phyloP scores from a whole-genome alignment of 2,888 invertebrate genomes.

The Phortica magna region DNA sequence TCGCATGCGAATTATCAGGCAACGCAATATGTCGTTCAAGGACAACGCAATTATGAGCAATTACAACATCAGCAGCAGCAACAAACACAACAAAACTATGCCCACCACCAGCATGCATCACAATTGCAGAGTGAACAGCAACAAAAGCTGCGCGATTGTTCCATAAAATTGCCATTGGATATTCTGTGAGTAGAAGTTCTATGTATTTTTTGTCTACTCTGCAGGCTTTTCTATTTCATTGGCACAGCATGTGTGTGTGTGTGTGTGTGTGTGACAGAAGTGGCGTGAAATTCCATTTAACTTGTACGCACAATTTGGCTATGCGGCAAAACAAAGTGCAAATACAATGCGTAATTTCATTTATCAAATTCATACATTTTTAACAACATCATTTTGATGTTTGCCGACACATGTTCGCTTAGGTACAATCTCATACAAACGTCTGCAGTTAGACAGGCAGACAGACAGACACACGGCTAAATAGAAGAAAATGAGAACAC shows the following conservation, averaged over 20 bases:
- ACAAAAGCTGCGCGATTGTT: slow-evolving; percentile 77
- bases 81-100: slow-evolving; percentile 45
- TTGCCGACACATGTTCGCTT: no score
- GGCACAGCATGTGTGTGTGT: no score
- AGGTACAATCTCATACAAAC: no score
- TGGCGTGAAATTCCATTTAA: no score
- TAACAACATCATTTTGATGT: no score
- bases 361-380: no score
- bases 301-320: no score
- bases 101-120: slow-evolving; percentile 44
- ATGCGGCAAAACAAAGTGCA: no score
- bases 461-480: not conserved
- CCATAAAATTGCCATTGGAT: slow-evolving; percentile 78
- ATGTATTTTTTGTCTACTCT: not conserved
- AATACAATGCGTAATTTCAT: no score
- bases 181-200: slow-evolving; percentile 76
- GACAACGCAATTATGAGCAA: slow-evolving; percentile 44
- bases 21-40: slow-evolving; percentile 50
- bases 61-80: slow-evolving; percentile 50
- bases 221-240: no score
- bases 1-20: slow-evolving; percentile 56
- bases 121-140: slow-evolving; percentile 50
- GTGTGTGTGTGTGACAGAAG: no score
- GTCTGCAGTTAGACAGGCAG: no score
- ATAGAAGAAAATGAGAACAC: not conserved